Base-by-base conservation (phyloP, 2,113 vertebrate species). In the Channa argus region DNA sequence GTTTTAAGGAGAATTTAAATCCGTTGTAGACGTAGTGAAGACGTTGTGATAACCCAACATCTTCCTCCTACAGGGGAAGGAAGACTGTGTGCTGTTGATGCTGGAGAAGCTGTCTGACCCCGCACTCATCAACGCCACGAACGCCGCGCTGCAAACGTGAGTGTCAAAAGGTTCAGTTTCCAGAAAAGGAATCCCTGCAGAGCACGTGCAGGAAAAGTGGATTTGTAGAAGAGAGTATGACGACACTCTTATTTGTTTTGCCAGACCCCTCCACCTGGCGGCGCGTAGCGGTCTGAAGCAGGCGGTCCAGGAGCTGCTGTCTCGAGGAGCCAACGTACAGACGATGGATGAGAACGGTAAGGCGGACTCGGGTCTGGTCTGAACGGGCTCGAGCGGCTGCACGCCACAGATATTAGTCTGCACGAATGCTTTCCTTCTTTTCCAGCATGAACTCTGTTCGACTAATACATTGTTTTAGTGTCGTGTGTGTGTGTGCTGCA, bases 11-110 rank as follows among this genome's bases (percentile, higher is more conserved):
- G 24, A 24, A 24, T 24, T 24, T 24, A 24, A 24, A 24, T 24
- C 24, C 24, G 24, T 24, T 24, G 24, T 24, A 24, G 24, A 24
- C 24, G 24, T 24, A 24, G 24, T 24, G 24, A 24, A 24, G 24
- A 24, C 24, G 24, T 24, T 24, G 7, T 7, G 15, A 0, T 66
- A n/a, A 78, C 44, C 2, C 8, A 4, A 7, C 2, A 0, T 45
- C n/a, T 34, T 33, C 12, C 65, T n/a, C 43, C 37, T n/a, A 0
- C 89, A 99, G 98, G 97, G 97, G 82, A 96, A 96, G 88, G 97
- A 99, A 89, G 96, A 96, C 85, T 99, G 97, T 92, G 97, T 96
- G 86, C 87, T 99, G 94, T 85, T 99, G 89, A 96, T 99, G 91
- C 94, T 99, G 91, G 94, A 97, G 93, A 98, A 97, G 89, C 95